Conservation (phyloP, 2,797 vertebrate species). For the Pyrocephalus nanus region DNA sequence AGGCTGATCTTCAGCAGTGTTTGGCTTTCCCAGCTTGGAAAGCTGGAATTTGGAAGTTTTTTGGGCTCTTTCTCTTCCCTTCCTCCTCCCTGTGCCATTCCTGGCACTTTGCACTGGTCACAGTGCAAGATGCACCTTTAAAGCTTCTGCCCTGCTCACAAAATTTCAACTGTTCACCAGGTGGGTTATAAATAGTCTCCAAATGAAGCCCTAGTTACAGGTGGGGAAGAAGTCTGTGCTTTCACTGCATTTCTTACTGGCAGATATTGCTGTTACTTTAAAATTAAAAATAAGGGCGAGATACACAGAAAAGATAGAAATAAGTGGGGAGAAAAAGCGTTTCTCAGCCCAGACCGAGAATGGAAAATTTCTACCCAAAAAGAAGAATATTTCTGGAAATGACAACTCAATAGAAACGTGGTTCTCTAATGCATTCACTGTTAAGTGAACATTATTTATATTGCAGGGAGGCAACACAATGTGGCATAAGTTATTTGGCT, state of each 20-base stretch:
- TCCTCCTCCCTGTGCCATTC: not conserved
- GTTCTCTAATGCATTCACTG: slow-evolving; percentile 29
- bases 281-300: slow-evolving; percentile 23
- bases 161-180: not conserved
- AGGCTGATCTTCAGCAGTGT: not conserved
- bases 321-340: slow-evolving; percentile 1
- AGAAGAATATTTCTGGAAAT: slow-evolving; percentile 48
- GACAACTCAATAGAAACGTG: not conserved
- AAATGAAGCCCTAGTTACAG: not conserved
- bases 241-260: not conserved
- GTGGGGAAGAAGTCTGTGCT: not conserved
- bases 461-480: slow-evolving; percentile 7
- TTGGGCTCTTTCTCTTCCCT: not conserved
- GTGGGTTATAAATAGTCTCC: not conserved
- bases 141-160: not conserved
- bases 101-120: not conserved
- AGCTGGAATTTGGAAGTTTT: not conserved
- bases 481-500: not conserved
- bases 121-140: not conserved
- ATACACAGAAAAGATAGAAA: not conserved
- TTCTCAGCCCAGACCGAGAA: not conserved
- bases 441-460: slow-evolving; percentile 48
- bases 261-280: not conserved
- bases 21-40: not conserved
- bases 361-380: slow-evolving; percentile 22